A percentile compares a stretch with the other conserved stretches of the same genome.
These are phyloP conservation scores for Serripes groenlandicus DNA, from an alignment of 2,888 invertebrate species.

Conservation along the genomic window DNA sequence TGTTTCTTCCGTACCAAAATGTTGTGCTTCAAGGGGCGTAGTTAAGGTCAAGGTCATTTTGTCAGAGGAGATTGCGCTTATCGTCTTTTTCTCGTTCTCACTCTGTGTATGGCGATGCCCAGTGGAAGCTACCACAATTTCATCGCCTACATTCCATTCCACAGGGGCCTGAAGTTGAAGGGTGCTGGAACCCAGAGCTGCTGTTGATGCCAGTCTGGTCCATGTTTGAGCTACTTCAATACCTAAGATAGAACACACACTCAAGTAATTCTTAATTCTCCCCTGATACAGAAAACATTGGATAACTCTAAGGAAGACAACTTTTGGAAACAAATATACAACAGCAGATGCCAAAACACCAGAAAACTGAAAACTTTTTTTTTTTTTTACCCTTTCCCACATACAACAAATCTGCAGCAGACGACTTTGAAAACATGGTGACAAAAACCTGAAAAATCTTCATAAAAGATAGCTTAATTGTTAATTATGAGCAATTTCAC, in stretches of 20 bases:
- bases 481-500: no score
- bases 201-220: slow-evolving; percentile 67
- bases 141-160: slow-evolving; percentile 74
- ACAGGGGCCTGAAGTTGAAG: slow-evolving; percentile 59
- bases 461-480: no score
- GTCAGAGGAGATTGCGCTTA: slow-evolving; percentile 75
- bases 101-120: slow-evolving; percentile 79
- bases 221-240: slow-evolving; percentile 63
- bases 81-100: slow-evolving; percentile 80
- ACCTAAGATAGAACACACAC: slow-evolving; percentile 53
- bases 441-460: no score
- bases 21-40: slow-evolving; percentile 71
- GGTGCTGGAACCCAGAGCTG: slow-evolving; percentile 42
- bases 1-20: slow-evolving; percentile 76
- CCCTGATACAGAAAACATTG: no score
- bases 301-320: no score
- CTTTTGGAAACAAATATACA: no score
- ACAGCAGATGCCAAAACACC: no score
- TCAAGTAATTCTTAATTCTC: no score
- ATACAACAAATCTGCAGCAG: no score
- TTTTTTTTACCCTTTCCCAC: no score
- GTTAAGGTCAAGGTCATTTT: slow-evolving; percentile 77
- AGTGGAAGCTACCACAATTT: slow-evolving; percentile 84
- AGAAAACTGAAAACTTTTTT: no score
- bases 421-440: no score